A percentile compares a stretch with the other conserved stretches of the same genome.
Evolutionary conservation across 2,797 vertebrate species (phyloP).

Genomic region (Spea hammondii): DNA sequence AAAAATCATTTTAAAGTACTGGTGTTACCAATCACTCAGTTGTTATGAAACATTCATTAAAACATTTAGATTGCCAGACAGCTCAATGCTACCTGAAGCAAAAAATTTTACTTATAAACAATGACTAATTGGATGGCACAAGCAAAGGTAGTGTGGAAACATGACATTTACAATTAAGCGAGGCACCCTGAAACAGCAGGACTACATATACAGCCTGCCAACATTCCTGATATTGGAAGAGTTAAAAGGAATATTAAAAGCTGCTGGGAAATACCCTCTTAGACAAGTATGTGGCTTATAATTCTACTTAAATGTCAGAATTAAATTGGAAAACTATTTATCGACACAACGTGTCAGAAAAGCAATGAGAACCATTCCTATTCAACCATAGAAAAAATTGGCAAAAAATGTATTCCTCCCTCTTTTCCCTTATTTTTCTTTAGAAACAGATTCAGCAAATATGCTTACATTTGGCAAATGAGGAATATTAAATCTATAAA

Average conservation of each 20-base stretch:
- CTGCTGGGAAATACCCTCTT: background rate
- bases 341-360: slow-evolving; percentile 2
- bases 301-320: slow-evolving; percentile 30
- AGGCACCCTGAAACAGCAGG: background rate
- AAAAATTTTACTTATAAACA: slow-evolving; percentile 13
- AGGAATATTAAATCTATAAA: slow-evolving; percentile 25
- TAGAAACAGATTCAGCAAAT: slow-evolving; percentile 13
- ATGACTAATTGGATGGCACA: slow-evolving; percentile 15
- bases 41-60: background rate
- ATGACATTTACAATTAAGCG: slow-evolving; percentile 11
- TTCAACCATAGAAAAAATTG: slow-evolving; percentile 30
- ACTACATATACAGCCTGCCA: background rate
- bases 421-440: background rate
- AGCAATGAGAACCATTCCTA: slow-evolving; percentile 5
- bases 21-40: slow-evolving; percentile 18
- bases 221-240: background rate
- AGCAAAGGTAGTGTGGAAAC: slow-evolving; percentile 7
- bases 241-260: background rate
- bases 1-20: background rate
- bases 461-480: slow-evolving; percentile 30
- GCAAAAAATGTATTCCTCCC: slow-evolving; percentile 13
- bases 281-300: background rate
- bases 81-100: background rate
- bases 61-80: background rate
- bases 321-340: slow-evolving; percentile 29